Evolutionary conservation across 2,888 invertebrate genomes (phyloP).

Genomic region (Anoplius nigerrimus): DNA sequence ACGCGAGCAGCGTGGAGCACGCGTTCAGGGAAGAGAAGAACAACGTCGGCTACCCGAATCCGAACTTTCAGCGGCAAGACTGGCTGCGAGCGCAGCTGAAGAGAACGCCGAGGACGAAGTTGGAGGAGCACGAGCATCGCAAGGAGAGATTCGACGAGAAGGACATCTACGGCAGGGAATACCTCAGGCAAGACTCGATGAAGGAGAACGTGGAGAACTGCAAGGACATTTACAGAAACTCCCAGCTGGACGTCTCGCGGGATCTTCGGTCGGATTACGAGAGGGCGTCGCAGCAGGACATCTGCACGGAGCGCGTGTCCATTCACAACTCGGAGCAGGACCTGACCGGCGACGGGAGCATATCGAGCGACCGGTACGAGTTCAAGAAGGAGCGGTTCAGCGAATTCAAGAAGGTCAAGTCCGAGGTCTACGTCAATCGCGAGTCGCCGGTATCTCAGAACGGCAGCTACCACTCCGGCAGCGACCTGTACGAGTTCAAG

Average conservation of each 20-base stretch:
- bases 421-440: conserved; percentile 66
- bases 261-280: conserved; percentile 58
- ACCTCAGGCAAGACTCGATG: conserved; percentile 65
- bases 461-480: conserved; percentile 65
- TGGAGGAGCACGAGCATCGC: conserved; percentile 68
- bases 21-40: conserved; percentile 59
- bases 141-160: conserved; percentile 68
- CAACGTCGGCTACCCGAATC: conserved; percentile 61
- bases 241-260: conserved; percentile 52
- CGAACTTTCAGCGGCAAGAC: conserved; percentile 77
- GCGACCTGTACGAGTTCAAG: conserved; percentile 65
- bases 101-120: conserved; percentile 68
- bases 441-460: conserved; percentile 70
- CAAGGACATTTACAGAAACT: conserved; percentile 63
- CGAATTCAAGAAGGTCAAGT: conserved; percentile 70
- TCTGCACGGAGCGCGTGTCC: conserved; percentile 63
- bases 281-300: conserved; percentile 65
- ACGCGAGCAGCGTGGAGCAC: conserved; percentile 54
- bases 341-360: conserved; percentile 57
- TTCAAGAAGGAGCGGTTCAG: conserved; percentile 68
- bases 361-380: conserved; percentile 57
- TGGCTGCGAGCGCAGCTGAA: conserved; percentile 75
- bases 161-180: conserved; percentile 63
- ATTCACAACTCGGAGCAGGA: conserved; percentile 66
- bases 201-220: conserved; percentile 71